phyloP scores from a whole-genome alignment of 2,113 vertebrate species.

The Pelusios castaneus region DNA sequence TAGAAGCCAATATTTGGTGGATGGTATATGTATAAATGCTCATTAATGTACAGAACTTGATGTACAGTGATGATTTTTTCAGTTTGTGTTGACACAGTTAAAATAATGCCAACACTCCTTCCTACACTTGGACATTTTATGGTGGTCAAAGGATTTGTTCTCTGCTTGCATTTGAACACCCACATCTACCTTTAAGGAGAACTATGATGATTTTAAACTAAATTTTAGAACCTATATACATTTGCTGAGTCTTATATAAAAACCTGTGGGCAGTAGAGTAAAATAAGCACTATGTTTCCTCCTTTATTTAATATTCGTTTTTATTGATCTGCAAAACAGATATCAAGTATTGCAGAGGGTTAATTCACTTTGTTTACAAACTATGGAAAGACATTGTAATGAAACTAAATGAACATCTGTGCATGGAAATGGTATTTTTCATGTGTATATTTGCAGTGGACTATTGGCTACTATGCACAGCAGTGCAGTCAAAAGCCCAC shows the following conservation, averaged over 20 bases:
- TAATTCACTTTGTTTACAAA: conserved; percentile 35
- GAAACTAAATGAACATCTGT: conserved; percentile 2
- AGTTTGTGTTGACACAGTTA: conserved; percentile 37
- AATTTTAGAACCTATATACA: conserved; percentile 19
- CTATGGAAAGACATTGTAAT: conserved; percentile 49
- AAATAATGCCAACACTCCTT: conserved; percentile 14
- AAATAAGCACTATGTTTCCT: conserved; percentile 45
- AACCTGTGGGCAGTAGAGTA: conserved; percentile 7
- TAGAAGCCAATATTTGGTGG: conserved; percentile 77
- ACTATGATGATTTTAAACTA: not conserved
- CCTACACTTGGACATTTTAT: not conserved
- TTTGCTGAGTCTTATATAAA: conserved; percentile 5
- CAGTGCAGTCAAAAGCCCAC: conserved; percentile 41
- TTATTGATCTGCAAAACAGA: conserved; percentile 23
- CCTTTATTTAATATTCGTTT: conserved; percentile 37
- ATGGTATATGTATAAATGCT: conserved; percentile 73
- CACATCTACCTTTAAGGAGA: conserved; percentile 21
- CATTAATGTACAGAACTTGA: conserved; percentile 61
- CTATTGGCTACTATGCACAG: conserved; percentile 1
- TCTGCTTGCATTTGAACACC: conserved; percentile 23
- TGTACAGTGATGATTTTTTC: conserved; percentile 42
- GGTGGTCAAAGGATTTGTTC: conserved; percentile 52
- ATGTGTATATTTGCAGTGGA: conserved; percentile 12
- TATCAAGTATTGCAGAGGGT: conserved; percentile 37
- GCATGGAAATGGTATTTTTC: conserved; percentile 51